phyloP scores from a whole-genome alignment of 1,140 invertebrate genomes.

The Anoplolepis gracilipes region DNA sequence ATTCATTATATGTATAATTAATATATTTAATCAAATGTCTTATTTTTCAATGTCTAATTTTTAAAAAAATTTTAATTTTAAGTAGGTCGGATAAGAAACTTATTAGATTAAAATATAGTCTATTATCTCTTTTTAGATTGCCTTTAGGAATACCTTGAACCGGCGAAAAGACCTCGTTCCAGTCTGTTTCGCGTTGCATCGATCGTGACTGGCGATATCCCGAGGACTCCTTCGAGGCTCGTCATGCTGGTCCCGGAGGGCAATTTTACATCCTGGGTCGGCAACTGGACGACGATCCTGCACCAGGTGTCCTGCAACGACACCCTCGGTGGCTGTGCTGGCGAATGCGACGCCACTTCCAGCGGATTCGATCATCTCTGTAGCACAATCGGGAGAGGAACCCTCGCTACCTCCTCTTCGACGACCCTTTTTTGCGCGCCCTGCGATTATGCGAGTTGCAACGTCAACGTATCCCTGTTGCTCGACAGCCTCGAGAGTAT shows the following conservation, averaged over 20 bases:
- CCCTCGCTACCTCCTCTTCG: slow-evolving; percentile 44
- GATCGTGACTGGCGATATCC: slow-evolving; percentile 40
- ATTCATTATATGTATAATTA: neutral
- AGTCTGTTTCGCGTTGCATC: slow-evolving; percentile 7
- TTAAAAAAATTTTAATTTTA: neutral
- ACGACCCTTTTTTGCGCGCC: slow-evolving; percentile 74
- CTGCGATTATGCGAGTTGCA: slow-evolving; percentile 74
- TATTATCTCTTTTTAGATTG: neutral
- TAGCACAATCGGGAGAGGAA: slow-evolving; percentile 49
- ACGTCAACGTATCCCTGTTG: slow-evolving; percentile 75
- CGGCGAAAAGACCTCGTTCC: neutral
- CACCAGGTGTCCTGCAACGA: slow-evolving; percentile 75
- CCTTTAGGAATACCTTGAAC: neutral
- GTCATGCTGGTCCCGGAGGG: slow-evolving; percentile 53
- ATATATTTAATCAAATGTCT: neutral
- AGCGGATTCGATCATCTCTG: slow-evolving; percentile 75
- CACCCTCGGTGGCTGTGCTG: slow-evolving; percentile 62
- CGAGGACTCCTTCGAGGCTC: slow-evolving; percentile 13
- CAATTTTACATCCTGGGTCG: slow-evolving; percentile 71
- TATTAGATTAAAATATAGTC: neutral
- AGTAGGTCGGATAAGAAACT: neutral
- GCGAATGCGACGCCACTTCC: slow-evolving; percentile 48
- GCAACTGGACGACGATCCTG: slow-evolving; percentile 73
- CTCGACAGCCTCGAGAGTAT: slow-evolving; percentile 75
- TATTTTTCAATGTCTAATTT: neutral